These are phyloP conservation scores for Mustela nigripes DNA, from an alignment of 2,113 vertebrate species.

Conservation along the genomic window DNA sequence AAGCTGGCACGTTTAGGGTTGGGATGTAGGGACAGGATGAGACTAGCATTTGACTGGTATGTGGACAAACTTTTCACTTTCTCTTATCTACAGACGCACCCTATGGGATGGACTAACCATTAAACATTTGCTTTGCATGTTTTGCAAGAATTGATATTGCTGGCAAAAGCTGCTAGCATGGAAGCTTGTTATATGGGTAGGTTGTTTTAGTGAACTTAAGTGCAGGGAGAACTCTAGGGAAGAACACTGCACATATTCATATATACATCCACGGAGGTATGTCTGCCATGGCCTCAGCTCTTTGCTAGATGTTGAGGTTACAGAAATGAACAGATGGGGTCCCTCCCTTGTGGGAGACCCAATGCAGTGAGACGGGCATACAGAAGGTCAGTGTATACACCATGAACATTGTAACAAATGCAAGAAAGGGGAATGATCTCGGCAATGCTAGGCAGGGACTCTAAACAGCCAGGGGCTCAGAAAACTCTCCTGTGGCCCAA, in stretches of 20 bases:
- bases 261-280: accelerated
- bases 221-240: background rate
- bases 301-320: background rate
- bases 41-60: background rate
- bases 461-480: background rate
- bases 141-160: background rate
- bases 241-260: background rate
- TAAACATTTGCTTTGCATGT: background rate
- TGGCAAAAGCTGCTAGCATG: background rate
- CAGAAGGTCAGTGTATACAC: background rate
- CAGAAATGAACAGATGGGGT: background rate
- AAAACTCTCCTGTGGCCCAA: no score
- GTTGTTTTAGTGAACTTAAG: background rate
- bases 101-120: background rate
- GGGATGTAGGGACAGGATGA: background rate
- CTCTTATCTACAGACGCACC: background rate
- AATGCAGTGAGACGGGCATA: background rate
- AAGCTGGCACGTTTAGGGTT: background rate
- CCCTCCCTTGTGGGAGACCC: background rate
- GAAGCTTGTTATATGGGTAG: background rate
- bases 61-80: background rate
- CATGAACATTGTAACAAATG: background rate
- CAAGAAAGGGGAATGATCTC: background rate
- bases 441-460: background rate
- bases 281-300: background rate